Evolutionary conservation across 2,797 vertebrate species (phyloP).

Genomic region (Sciaenops ocellatus): DNA sequence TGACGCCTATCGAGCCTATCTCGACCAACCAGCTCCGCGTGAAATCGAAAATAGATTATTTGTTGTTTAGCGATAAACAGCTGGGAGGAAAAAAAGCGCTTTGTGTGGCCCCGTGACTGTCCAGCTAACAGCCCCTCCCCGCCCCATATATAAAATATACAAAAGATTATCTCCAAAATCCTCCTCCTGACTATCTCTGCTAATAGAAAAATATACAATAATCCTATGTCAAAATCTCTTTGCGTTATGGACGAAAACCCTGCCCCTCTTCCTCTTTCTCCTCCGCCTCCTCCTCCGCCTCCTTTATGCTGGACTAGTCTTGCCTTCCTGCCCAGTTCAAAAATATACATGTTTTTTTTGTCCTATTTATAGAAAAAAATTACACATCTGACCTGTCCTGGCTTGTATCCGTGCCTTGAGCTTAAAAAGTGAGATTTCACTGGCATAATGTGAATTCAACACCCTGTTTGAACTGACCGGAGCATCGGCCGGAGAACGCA

Average conservation of each 20-base stretch:
- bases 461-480: constrained; percentile 67
- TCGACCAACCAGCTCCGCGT: constrained; percentile 45
- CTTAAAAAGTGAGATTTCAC: constrained; percentile 75
- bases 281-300: constrained; percentile 9
- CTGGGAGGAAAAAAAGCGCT: constrained; percentile 61
- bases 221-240: constrained; percentile 86
- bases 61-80: constrained; percentile 62
- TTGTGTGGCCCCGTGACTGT: constrained; percentile 68
- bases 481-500: constrained; percentile 49
- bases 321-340: constrained; percentile 81
- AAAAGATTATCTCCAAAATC: constrained; percentile 87
- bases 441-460: constrained; percentile 74
- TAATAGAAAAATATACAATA: constrained; percentile 90
- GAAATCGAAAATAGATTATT: constrained; percentile 76
- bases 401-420: constrained; percentile 74
- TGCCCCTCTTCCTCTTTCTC: constrained; percentile 22
- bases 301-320: constrained; percentile 65
- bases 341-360: constrained; percentile 83
- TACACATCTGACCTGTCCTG: constrained; percentile 67
- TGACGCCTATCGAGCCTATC: constrained; percentile 16
- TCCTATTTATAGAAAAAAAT: constrained; percentile 81
- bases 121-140: constrained; percentile 70
- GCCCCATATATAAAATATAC: constrained; percentile 87
- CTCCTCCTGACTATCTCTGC: constrained; percentile 76
- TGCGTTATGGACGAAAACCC: constrained; percentile 70